Evolutionary conservation across 2,113 vertebrate genomes (phyloP), one percentile per base, ranked within the genome.

Genomic region (Crypturellus undulatus): DNA sequence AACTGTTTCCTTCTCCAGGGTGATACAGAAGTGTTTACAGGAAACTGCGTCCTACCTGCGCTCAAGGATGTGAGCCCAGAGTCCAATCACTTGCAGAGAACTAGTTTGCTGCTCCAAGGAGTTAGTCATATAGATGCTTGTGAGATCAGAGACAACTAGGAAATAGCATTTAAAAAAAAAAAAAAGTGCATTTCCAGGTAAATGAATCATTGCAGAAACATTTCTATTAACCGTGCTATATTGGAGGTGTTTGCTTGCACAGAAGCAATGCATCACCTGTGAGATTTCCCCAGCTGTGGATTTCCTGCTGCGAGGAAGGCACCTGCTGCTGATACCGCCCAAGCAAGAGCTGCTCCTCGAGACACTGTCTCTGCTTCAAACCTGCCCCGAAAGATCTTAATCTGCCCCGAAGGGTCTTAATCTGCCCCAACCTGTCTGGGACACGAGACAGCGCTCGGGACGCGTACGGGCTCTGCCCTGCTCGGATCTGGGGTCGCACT

Each of bases 101-200:
- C n/a, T 36, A 51, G n/a, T 70, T 51, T 51, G n/a, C n/a, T 25
- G 45, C 42, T 72, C 42, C 4, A 70, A 68, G 69, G 36, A 86
- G 56, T 84, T 90, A 80, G 51, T 95, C 93, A 87, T 3, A 5
- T 38, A 26, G n/a, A 4, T 80, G 42, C 25, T 51, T 68, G 62
- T 69, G 83, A 78, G 71, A 43, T 72, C 30, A 58, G n/a, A 68
- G 52, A 49, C 51, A 87, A 81, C 62, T 96, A 88, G 95, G 96
- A 95, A 96, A 92, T 10, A 79, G 56, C 52, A 93, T 43, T 56
- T 28, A 54, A 54, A 36, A 24, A 82, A 69, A 70, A 49, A 54
- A 40, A 49, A 2, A 5, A 26, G 0, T 69, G 0, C 77, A 22
- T 91, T 95, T 88, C 51, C 70, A 70, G 68, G 42, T 22, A 15